A percentile compares a stretch with the other conserved stretches of the same genome.
These are phyloP conservation scores for Beroe forskalii DNA, from an alignment of 37 sponge, comb jelly and placozoan genomes.

Conservation along the genomic window DNA sequence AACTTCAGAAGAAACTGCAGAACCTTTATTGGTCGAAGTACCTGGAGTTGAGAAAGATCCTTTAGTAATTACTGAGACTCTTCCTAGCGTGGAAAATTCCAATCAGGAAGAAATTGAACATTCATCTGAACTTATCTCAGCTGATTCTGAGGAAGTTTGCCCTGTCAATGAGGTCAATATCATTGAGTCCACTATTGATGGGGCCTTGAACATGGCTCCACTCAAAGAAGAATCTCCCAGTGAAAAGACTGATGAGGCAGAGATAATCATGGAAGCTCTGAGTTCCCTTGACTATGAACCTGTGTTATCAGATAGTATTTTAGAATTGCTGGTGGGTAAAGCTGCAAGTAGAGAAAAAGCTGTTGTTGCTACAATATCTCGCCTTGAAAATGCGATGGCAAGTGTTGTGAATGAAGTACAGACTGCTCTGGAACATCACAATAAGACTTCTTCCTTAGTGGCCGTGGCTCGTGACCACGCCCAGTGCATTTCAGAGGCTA, in stretches of 20 bases:
- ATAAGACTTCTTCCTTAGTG: constrained; percentile 1
- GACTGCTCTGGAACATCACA: constrained; percentile 42
- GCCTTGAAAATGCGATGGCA: constrained; percentile 56
- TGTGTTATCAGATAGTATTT: constrained; percentile 9
- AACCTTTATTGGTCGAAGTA: neutral
- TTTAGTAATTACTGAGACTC: too few relatives aligned
- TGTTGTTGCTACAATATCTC: constrained; percentile 40
- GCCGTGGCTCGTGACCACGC: constrained; percentile 14
- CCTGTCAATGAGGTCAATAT: neutral
- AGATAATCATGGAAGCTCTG: constrained; percentile 41
- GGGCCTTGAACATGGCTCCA: neutral
- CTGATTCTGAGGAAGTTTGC: neutral
- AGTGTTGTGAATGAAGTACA: constrained; percentile 21
- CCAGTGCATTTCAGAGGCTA: constrained; percentile 54
- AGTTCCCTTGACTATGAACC: constrained; percentile 41
- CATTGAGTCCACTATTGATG: neutral
- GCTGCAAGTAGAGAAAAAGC: constrained; percentile 61
- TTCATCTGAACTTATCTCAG: neutral
- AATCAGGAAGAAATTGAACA: too few relatives aligned
- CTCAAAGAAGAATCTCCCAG: neutral
- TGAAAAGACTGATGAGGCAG: constrained; percentile 6
- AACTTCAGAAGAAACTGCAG: neutral
- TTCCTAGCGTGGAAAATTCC: too few relatives aligned
- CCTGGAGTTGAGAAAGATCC: too few relatives aligned
- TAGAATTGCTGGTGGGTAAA: constrained; percentile 34